Evolutionary conservation across 2,888 invertebrate genomes (phyloP).

Genomic region (Tiliacea citrago): DNA sequence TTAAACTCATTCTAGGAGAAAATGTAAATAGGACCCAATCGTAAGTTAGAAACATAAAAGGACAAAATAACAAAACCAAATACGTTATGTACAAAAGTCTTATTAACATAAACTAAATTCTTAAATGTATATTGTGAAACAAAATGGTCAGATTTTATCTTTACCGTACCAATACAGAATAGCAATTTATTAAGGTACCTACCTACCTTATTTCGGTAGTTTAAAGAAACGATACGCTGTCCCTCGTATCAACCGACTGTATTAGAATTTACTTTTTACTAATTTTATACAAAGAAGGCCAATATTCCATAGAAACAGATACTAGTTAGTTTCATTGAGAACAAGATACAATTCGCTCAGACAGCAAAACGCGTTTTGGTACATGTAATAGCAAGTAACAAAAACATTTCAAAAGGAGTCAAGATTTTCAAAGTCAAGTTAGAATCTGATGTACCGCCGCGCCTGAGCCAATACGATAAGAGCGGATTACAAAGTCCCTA

Average conservation of each 20-base stretch:
- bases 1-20: not conserved
- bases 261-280: not conserved
- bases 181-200: constrained; percentile 4
- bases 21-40: constrained; percentile 13
- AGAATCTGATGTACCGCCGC: not conserved
- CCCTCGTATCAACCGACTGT: not conserved
- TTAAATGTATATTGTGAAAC: constrained; percentile 3
- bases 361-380: no score
- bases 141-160: not conserved
- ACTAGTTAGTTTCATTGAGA: no score
- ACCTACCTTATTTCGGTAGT: not conserved
- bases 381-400: no score
- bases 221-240: not conserved
- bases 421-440: constrained; percentile 1
- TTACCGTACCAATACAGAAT: constrained; percentile 1
- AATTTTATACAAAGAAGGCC: not conserved
- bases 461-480: constrained; percentile 14
- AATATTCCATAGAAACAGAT: not conserved
- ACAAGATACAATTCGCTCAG: no score
- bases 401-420: not conserved
- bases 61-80: not conserved
- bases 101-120: constrained; percentile 20
- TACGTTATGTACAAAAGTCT: not conserved
- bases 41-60: constrained; percentile 11
- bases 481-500: not conserved